A percentile compares a stretch with the other conserved stretches of the same genome.
These are phyloP conservation scores for Mus pahari DNA, from an alignment of 2,113 vertebrate genomes.

Conservation along the genomic window DNA sequence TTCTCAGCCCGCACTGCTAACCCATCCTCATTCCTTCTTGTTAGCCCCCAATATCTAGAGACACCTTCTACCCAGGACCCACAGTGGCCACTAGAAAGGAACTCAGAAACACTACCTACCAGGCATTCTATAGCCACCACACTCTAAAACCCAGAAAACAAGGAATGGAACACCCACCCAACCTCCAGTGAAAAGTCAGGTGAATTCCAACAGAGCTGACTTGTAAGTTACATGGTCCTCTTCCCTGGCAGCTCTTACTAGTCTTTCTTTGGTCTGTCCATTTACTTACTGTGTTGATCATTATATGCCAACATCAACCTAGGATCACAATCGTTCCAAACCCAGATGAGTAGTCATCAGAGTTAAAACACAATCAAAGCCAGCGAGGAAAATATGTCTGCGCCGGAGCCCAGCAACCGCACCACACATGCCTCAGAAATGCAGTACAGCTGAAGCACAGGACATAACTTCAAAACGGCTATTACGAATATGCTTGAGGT, in stretches of 20 bases:
- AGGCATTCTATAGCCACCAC: no score
- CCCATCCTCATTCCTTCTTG: neutral
- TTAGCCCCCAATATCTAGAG: neutral
- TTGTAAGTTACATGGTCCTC: neutral
- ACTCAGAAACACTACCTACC: neutral
- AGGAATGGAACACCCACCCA: neutral
- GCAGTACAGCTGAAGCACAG: neutral
- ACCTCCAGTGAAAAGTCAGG: neutral
- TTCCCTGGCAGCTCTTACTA: neutral
- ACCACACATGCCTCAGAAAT: neutral
- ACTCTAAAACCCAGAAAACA: neutral
- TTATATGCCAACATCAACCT: neutral
- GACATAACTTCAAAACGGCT: no score
- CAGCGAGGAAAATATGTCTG: neutral
- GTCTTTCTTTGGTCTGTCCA: neutral
- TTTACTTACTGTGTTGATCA: neutral
- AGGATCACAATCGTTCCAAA: neutral
- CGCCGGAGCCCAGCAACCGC: neutral
- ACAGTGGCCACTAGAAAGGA: neutral
- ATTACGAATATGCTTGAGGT: neutral
- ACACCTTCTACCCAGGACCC: neutral
- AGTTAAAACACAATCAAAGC: neutral
- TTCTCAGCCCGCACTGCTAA: neutral
- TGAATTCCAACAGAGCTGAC: neutral
- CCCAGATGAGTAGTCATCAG: neutral